Percentiles rank a stretch among this genome's conserved stretches.
Conservation (phyloP, 2,113 vertebrate genomes). For the Ceyx melanurus region DNA sequence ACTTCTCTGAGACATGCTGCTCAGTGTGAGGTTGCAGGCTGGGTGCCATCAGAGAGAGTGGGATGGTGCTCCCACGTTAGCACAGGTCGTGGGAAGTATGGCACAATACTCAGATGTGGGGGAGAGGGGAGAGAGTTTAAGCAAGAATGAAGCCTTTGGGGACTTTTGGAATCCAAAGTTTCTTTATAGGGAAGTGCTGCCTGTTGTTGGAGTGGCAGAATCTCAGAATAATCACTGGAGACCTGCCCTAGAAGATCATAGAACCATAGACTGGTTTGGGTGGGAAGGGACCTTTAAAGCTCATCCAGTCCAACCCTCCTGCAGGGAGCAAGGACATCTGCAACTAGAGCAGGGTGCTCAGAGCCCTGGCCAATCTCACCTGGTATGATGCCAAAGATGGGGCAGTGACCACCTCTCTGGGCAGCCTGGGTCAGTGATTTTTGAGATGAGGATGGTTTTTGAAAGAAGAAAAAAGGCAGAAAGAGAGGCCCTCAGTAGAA, state of each 20-base stretch:
- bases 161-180: background rate
- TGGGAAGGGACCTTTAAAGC: background rate
- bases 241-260: background rate
- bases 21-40: background rate
- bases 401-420: background rate
- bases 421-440: background rate
- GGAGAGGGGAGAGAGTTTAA: accelerated
- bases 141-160: background rate
- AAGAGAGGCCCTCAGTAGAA: background rate
- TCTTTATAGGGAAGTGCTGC: background rate
- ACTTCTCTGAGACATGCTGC: background rate
- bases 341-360: background rate
- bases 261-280: background rate
- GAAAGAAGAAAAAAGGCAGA: background rate
- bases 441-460: background rate
- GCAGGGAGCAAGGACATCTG: background rate
- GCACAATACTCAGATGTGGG: background rate
- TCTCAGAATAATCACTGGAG: background rate
- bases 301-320: background rate
- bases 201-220: background rate
- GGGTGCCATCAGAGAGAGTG: background rate
- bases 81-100: background rate
- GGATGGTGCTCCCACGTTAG: background rate
- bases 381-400: background rate
- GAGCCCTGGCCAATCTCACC: background rate